Percentiles rank a stretch among this genome's conserved stretches.
Evolutionary conservation across 2,113 vertebrate genomes (phyloP).

Genomic region (Melanerpes aurifrons): DNA sequence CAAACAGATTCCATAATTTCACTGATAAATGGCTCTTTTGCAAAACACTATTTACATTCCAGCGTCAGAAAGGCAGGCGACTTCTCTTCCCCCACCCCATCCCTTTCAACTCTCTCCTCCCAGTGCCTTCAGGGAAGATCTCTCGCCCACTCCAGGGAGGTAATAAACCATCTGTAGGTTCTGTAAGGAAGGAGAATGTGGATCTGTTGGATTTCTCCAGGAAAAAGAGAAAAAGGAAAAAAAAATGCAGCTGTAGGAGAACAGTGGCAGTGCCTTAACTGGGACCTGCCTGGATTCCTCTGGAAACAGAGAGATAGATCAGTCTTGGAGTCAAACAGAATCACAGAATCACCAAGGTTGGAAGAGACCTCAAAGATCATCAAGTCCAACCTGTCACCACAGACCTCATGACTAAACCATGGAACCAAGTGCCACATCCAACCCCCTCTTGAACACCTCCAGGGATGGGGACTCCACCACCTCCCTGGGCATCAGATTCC

Average conservation of each 20-base stretch:
- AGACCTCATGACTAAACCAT: too few species aligned
- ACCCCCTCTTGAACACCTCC: too few species aligned
- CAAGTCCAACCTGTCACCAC: too few species aligned
- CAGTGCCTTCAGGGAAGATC: neutral
- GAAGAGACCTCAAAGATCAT: too few species aligned
- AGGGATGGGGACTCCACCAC: too few species aligned
- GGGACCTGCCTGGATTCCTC: neutral
- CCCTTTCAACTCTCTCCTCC: neutral
- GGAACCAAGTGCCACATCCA: too few species aligned
- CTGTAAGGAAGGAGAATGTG: neutral
- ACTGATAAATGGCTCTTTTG: slow-evolving; percentile 76
- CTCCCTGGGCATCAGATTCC: too few species aligned
- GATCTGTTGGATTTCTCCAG: neutral
- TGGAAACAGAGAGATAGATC: neutral
- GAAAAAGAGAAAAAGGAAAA: neutral
- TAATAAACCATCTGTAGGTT: neutral
- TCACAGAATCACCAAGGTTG: too few species aligned
- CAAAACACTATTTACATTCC: slow-evolving; percentile 71
- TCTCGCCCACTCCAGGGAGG: neutral
- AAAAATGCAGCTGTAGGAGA: neutral
- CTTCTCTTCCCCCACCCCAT: neutral
- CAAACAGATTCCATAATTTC: slow-evolving; percentile 77
- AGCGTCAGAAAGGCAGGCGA: slow-evolving; percentile 27
- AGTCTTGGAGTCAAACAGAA: neutral
- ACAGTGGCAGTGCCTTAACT: neutral